Evolutionary conservation across 2,113 vertebrate species (phyloP), one percentile per base, ranked within the genome.

Genomic region (Tricholaema leucomelas): DNA sequence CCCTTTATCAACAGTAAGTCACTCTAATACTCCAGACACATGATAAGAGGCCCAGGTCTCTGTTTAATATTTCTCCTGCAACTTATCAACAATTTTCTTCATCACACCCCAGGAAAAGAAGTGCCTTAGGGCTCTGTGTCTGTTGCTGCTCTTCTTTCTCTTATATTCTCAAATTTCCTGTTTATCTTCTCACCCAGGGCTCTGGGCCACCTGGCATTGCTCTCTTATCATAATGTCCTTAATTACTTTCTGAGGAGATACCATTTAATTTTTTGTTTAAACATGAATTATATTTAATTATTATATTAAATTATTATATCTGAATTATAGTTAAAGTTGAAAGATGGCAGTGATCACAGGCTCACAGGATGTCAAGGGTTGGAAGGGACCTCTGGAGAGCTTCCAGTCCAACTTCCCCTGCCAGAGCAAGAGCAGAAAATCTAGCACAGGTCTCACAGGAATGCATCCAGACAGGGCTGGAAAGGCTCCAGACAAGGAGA

Each of bases 171-270:
- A 48, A 60, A 15, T 65, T 52, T 48, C 10, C 6, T 56, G 48
- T 23, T 12, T 23, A 6, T 31, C 9, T 17, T 31, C 4, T 14
- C 31, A 42, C n/a, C 19, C 1, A 2, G 5, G 12, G 4, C 20
- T 75, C 12, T 3, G 0, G 8, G 25, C 17, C 17, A 18, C 25
- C 67, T 46, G 50, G 33, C 12, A 24, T 21, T 0, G 0, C 19
- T 31, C 8, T 74, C 78, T 33, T 28, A 20, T 12, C 13, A 15
- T 2, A 64, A 40, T 15, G 40, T 40, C 15, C 40, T 40, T 40
- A 40, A 40, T 15, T 15, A 15, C 15, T 40, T 40, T 40, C 40
- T 40, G 40, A 40, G 24, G 12, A 40, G 7, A 48, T 5, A 3
- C 4, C 8, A 59, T 44, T 74, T 66, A 35, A 61, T 76, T 60